Base-by-base conservation (phyloP, 2,797 vertebrate genomes). In the Agapornis canus region DNA sequence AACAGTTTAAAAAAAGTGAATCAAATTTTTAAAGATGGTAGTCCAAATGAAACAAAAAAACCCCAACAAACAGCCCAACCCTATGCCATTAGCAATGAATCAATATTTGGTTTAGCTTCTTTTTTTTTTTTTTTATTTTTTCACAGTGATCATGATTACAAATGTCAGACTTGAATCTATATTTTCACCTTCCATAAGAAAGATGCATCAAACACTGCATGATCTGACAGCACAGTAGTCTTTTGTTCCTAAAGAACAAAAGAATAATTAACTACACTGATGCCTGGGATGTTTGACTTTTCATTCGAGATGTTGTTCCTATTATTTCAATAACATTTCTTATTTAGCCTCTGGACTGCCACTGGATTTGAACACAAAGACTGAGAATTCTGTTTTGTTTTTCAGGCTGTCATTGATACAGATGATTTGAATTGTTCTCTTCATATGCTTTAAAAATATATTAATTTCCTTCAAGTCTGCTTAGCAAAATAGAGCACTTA, bases 221-320 rank as follows among this genome's bases (percentile, higher is more conserved):
- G 39, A 73, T 88, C 70, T 96, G 87, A 86, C 76, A 96, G 43
- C 23, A 42, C 17, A 88, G 9, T 35, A 72, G 68, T 85, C 89
- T 96, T 96, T 91, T 95, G 92, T 94, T 96, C 83, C 37, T 80
- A 49, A 90, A 95, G 75, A 95, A 94, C 92, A 97, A 97, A 97
- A 95, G 96, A 96, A 97, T 95, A 94, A 96, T 96, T 96, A 86
- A 94, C 47, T 89, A 71, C 60, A 68, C 5, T 8, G 89, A 49
- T 90, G 40, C 69, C 57, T 91, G 22, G 18, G 21, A 86, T 85
- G 87, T 87, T 80, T 97, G 81, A 75, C 72, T 57, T 91, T 80
- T 48, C 48, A 76, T 87, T 95, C 89, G 66, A 94, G 93, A 87
- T 64, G 75, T 54, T 86, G 76, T 51, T 94, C 54, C 45, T 97